phyloP scores from a whole-genome alignment of 2,888 invertebrate species.

The Nowickia ferox region DNA sequence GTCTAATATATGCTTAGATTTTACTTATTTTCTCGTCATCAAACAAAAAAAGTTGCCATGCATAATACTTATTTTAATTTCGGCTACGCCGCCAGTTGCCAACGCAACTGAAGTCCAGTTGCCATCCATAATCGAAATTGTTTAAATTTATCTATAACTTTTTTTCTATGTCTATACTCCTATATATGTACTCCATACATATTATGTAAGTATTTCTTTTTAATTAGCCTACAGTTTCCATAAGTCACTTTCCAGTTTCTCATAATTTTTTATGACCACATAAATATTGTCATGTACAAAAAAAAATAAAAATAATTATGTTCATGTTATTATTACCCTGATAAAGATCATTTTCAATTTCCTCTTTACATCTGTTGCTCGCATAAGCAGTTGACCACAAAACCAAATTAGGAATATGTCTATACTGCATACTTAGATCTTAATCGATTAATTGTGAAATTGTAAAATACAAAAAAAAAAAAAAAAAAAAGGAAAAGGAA shows the following conservation, averaged over 20 bases:
- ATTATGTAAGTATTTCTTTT: too few relatives aligned
- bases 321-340: slow-evolving; percentile 46
- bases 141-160: too few relatives aligned
- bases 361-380: neutral
- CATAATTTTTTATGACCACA: slow-evolving; percentile 15
- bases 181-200: too few relatives aligned
- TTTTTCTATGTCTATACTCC: too few relatives aligned
- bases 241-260: neutral
- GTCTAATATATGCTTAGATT: too few relatives aligned
- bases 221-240: neutral
- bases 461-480: neutral
- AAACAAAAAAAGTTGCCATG: too few relatives aligned
- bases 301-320: neutral
- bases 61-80: too few relatives aligned
- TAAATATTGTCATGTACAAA: neutral
- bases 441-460: slow-evolving; percentile 51
- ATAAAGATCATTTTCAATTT: slow-evolving; percentile 44
- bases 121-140: too few relatives aligned
- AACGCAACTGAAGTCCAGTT: too few relatives aligned
- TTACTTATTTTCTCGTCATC: too few relatives aligned
- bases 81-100: too few relatives aligned
- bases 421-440: slow-evolving; percentile 14
- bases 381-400: slow-evolving; percentile 37
- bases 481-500: slow-evolving; percentile 14
- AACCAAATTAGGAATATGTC: slow-evolving; percentile 35